Conservation (phyloP, 1,140 invertebrate genomes). For the Belonocnema kinseyi region DNA sequence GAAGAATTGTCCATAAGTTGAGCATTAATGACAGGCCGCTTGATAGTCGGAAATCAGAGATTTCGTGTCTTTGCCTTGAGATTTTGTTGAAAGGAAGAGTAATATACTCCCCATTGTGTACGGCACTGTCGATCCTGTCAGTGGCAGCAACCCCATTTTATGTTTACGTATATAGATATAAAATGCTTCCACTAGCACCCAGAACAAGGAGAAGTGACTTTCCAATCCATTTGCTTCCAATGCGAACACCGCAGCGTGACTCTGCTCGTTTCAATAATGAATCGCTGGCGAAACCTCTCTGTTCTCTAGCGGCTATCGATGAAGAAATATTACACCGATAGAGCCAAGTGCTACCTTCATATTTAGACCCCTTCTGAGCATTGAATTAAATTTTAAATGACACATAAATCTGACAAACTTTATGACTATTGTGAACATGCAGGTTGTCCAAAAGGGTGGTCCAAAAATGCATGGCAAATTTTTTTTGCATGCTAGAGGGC, state of each 20-base stretch:
- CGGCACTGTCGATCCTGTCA: background rate
- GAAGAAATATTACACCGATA: slow-evolving; percentile 34
- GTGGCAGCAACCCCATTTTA: background rate
- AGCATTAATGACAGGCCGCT: background rate
- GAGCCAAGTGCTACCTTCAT: slow-evolving; percentile 1
- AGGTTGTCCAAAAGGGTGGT: too few species aligned
- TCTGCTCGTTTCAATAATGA: slow-evolving; percentile 29
- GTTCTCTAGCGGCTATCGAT: slow-evolving; percentile 25
- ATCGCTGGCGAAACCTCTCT: slow-evolving; percentile 25
- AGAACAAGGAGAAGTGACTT: slow-evolving; percentile 15
- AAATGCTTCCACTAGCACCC: slow-evolving; percentile 1
- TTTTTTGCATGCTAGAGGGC: too few species aligned
- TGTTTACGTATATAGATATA: background rate
- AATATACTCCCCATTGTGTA: background rate
- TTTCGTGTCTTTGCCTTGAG: slow-evolving; percentile 16
- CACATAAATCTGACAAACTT: too few species aligned
- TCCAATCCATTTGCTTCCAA: slow-evolving; percentile 28
- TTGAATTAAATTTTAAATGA: background rate
- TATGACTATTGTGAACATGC: too few species aligned
- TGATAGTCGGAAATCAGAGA: slow-evolving; percentile 4
- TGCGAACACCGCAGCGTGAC: slow-evolving; percentile 25
- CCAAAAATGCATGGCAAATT: too few species aligned
- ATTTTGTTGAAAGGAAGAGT: slow-evolving; percentile 11
- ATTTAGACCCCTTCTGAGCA: background rate
- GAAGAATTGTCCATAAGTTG: slow-evolving; percentile 15